A percentile compares a stretch with the other conserved stretches of the same genome.
Conservation (phyloP, 2,797 vertebrate genomes). For the Phylloscopus collybita region DNA sequence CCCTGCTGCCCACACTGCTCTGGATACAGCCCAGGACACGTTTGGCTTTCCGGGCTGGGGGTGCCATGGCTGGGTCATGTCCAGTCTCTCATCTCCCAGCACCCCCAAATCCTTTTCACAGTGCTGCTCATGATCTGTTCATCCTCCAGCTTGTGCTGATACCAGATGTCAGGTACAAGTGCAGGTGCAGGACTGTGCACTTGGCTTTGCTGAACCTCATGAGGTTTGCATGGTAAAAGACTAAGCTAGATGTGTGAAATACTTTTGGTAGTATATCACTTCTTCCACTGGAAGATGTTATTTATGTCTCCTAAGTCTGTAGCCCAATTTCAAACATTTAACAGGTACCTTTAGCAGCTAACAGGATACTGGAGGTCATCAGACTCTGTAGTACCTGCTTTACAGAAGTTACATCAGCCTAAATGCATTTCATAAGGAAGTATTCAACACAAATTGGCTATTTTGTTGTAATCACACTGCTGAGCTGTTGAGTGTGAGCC, state of each 20-base stretch:
- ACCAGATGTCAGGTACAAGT: background rate
- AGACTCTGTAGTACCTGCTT: background rate
- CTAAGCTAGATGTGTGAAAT: background rate
- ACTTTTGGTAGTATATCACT: background rate
- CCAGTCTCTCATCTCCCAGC: background rate
- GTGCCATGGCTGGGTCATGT: background rate
- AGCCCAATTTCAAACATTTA: background rate
- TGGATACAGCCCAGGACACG: background rate
- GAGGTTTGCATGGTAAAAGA: background rate
- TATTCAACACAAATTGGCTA: background rate
- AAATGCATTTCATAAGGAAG: background rate
- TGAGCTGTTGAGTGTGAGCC: background rate
- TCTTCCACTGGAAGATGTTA: background rate
- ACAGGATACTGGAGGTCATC: background rate
- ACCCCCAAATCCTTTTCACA: fast-evolving
- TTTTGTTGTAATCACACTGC: background rate
- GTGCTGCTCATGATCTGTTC: fast-evolving
- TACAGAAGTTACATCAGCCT: background rate
- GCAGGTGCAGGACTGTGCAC: background rate
- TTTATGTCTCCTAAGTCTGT: background rate
- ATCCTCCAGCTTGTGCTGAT: background rate
- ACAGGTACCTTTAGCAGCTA: background rate
- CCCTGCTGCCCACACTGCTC: background rate
- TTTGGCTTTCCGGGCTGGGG: background rate
- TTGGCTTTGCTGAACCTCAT: background rate